Evolutionary conservation across 92 coral and sea anemone genomes (phyloP).

Genomic region (Porites lobata): DNA sequence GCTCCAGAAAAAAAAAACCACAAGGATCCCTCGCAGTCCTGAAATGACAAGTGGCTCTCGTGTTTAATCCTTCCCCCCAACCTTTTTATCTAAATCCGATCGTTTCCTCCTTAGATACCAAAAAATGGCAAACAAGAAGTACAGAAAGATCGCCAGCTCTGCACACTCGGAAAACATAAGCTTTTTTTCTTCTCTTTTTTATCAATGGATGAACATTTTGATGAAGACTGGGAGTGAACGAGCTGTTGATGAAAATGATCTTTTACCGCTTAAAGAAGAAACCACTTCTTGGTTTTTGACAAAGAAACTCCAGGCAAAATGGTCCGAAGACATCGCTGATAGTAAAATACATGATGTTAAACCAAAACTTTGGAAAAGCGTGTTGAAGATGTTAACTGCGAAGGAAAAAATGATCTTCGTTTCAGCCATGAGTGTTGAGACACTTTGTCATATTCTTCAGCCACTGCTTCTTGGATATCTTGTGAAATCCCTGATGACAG

Average conservation of each 20-base stretch:
- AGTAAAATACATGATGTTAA: background rate
- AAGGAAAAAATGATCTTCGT: background rate
- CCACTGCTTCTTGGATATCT: background rate
- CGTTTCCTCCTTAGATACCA: no score
- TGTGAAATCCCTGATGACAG: background rate
- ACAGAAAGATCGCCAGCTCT: background rate
- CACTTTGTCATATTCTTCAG: background rate
- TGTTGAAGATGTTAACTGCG: background rate
- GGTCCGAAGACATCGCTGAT: background rate
- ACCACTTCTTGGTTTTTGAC: background rate
- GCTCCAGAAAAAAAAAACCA: no score
- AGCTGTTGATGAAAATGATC: background rate
- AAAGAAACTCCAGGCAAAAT: background rate
- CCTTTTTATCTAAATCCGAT: no score
- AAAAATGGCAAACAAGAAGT: background rate
- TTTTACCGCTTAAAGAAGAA: background rate
- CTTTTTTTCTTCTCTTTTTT: background rate
- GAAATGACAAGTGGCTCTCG: no score
- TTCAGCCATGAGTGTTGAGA: background rate
- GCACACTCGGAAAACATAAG: background rate
- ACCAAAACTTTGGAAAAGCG: conserved; percentile 1
- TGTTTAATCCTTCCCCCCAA: no score
- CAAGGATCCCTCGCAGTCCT: no score
- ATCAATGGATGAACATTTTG: conserved; percentile 7
- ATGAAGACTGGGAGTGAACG: background rate